Evolutionary conservation across 2,888 invertebrate species (phyloP), one percentile per base, ranked within the genome.

Genomic region (Drosophila colorata): DNA sequence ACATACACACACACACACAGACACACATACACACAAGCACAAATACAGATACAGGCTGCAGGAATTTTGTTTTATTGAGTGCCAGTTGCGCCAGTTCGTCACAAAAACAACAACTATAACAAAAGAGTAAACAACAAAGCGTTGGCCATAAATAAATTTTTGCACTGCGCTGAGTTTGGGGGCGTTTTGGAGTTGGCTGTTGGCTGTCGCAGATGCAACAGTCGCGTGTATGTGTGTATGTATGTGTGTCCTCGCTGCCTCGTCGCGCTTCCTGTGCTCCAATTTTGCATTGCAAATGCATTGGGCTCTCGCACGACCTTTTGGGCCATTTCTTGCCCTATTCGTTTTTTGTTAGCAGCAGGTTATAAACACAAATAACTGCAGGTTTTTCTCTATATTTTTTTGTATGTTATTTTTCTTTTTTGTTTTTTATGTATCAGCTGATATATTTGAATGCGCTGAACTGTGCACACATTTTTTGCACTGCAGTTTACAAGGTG

Each of bases 251-350:
- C 74, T 79, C 79, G 76, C 76, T 71, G 76, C 55, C 66, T 68
- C 51, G 78, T 69, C 65, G 71, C 66, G 78, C 69, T 80, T 80
- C 74, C 79, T 76, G 76, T 78, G 79, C 69, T 78, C 78, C 72
- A 80, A 59, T 79, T 79, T 78, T 78, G 78, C 76, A 78, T 72
- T 79, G 79, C 79, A 78, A 78, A 78, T 79, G 61, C 66, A 69
- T 68, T 76, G 52, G 49, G 46, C 44, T 43, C 9, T 28, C 2
- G 23, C 40, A 9, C 40, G 35, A 16, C 16, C 44, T 41, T 61
- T 52, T 57, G 18, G 43, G 53, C 51, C 55, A 55, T 60, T 55
- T 61, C 31, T 52, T 18, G 25, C 14, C 18, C 25, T 25, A 44
- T 18, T 47, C 75, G 55, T 14, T 41, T 35, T 28, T 48, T 60